Percentiles rank a stretch among this genome's conserved stretches.
phyloP scores from a whole-genome alignment of 2,888 invertebrate species.

The Timandra comae region DNA sequence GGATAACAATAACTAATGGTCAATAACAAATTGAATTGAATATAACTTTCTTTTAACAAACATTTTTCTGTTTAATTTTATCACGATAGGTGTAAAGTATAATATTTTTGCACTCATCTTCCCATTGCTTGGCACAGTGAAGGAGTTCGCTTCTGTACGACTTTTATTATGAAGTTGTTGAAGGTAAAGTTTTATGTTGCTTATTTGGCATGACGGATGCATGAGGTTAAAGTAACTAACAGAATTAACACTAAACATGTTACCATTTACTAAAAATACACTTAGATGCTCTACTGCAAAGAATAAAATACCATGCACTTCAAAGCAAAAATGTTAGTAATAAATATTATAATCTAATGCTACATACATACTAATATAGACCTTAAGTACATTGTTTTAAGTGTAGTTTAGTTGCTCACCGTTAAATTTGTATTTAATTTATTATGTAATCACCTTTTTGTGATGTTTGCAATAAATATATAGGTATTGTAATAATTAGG shows the following conservation, averaged over 20 bases:
- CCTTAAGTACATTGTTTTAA: background rate
- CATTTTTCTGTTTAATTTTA: slow-evolving; percentile 27
- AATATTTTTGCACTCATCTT: slow-evolving; percentile 53
- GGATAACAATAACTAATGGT: slow-evolving; percentile 53
- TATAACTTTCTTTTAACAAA: slow-evolving; percentile 21
- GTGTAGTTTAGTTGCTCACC: background rate
- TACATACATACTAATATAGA: background rate
- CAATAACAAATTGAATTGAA: slow-evolving; percentile 25
- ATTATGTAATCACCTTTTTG: no score
- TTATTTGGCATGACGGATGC: slow-evolving; percentile 62
- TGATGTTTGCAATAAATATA: no score
- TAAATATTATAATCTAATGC: background rate
- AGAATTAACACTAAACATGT: slow-evolving; percentile 14
- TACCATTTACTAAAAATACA: slow-evolving; percentile 17
- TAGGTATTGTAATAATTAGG: no score
- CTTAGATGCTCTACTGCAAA: slow-evolving; percentile 16
- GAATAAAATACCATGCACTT: slow-evolving; percentile 64
- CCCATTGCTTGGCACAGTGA: slow-evolving; percentile 68
- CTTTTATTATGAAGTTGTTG: slow-evolving; percentile 52
- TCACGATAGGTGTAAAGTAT: slow-evolving; percentile 36
- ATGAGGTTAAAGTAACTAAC: slow-evolving; percentile 34
- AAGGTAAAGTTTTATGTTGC: slow-evolving; percentile 72
- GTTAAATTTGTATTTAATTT: no score
- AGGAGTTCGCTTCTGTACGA: slow-evolving; percentile 60
- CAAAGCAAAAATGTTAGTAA: slow-evolving; percentile 7